A percentile compares a stretch with the other conserved stretches of the same genome.
Evolutionary conservation across 2,888 invertebrate species (phyloP).

Genomic region (Isoperla grammatica): DNA sequence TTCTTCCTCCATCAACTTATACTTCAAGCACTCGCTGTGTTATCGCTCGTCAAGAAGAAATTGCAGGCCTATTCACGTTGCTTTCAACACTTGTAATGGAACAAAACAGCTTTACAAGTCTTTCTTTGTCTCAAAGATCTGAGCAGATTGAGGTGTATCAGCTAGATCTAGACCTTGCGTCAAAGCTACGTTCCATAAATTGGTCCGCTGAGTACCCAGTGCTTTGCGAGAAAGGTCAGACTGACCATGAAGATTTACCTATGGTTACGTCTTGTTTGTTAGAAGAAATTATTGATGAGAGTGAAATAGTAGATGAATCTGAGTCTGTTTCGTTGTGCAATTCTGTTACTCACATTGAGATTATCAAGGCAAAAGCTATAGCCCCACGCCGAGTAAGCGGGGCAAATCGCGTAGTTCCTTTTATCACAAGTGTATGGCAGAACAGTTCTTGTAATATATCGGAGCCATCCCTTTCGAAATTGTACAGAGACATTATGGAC

Average conservation of each 20-base stretch:
- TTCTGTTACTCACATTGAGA: conserved; percentile 27
- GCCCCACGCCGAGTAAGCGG: conserved; percentile 21
- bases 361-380: conserved; percentile 18
- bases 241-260: background rate
- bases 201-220: no score
- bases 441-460: background rate
- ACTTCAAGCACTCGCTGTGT: no score
- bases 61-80: no score
- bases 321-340: background rate
- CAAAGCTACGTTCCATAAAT: no score
- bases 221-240: background rate
- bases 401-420: conserved; percentile 26
- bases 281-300: background rate
- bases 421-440: conserved; percentile 25
- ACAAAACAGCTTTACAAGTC: no score
- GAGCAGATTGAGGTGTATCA: no score
- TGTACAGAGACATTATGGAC: conserved; percentile 18
- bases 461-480: conserved; percentile 14
- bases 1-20: no score
- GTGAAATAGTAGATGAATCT: background rate
- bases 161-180: no score
- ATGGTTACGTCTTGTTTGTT: no score
- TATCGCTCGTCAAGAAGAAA: no score
- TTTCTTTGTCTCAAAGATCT: no score
- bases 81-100: no score